These are phyloP conservation scores for Bucco capensis DNA, from an alignment of 2,113 vertebrate species.

Conservation along the genomic window DNA sequence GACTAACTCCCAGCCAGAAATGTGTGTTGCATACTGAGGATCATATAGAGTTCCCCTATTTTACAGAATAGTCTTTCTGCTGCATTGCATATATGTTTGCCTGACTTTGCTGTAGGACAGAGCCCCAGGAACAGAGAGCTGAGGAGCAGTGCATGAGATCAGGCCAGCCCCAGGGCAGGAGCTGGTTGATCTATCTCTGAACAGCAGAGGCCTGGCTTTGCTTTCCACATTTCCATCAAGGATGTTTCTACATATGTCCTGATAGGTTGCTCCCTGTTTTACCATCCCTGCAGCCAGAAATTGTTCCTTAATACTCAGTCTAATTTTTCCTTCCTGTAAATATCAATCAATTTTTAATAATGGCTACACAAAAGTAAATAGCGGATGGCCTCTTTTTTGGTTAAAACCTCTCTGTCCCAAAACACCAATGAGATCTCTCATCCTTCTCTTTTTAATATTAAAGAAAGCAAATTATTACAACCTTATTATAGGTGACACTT, in stretches of 20 bases:
- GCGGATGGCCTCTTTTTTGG: not conserved
- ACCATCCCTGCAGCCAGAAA: not conserved
- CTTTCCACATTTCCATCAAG: not conserved
- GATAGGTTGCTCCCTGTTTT: not conserved
- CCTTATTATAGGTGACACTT: not conserved
- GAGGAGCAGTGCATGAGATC: not conserved
- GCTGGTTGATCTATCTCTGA: not conserved
- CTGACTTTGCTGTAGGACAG: not conserved
- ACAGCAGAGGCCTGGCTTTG: not conserved
- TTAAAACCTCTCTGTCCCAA: not conserved
- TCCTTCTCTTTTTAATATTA: not conserved
- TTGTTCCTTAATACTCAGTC: not conserved
- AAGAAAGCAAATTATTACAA: not conserved
- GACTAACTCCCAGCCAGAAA: not conserved
- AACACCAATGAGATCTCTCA: not conserved
- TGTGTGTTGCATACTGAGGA: not conserved
- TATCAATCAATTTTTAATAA: not conserved
- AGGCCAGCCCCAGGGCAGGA: not conserved
- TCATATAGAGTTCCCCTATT: not conserved
- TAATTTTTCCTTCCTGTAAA: not conserved
- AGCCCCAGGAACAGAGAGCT: not conserved
- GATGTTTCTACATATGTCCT: not conserved
- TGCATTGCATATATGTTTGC: rapidly evolving
- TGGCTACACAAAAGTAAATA: not conserved
- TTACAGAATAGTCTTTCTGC: not conserved